Percentiles rank a stretch among this genome's conserved stretches.
Conservation (phyloP, 2,797 vertebrate species). For the Alfaro cultratus region DNA sequence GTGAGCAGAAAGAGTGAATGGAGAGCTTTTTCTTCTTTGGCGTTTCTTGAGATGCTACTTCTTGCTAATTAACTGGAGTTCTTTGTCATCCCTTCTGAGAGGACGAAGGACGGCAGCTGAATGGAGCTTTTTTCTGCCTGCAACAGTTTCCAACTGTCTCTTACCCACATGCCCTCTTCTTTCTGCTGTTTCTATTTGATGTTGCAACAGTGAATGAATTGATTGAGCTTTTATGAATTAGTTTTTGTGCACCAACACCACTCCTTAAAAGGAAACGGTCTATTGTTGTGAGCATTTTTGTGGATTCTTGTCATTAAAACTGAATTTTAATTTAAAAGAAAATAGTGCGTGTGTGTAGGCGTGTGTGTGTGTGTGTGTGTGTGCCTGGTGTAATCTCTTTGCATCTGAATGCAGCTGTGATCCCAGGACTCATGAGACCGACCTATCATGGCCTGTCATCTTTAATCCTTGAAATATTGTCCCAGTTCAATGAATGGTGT, state of each 20-base stretch:
- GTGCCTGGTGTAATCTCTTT: constrained; percentile 67
- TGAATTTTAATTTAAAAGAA: constrained; percentile 56
- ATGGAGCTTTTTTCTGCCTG: constrained; percentile 68
- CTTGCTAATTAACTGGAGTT: constrained; percentile 82
- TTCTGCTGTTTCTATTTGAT: constrained; percentile 60
- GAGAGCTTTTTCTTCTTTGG: constrained; percentile 65
- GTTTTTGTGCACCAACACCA: constrained; percentile 22
- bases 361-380: background rate
- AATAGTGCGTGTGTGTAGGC: background rate
- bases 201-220: constrained; percentile 72
- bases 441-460: constrained; percentile 63
- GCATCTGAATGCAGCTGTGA: constrained; percentile 88
- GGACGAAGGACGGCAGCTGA: constrained; percentile 67
- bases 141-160: constrained; percentile 72
- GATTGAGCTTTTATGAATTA: constrained; percentile 74
- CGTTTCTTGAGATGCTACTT: constrained; percentile 79
- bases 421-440: constrained; percentile 62
- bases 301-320: constrained; percentile 45
- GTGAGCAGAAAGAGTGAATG: constrained; percentile 68
- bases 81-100: constrained; percentile 74
- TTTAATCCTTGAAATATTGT: constrained; percentile 76
- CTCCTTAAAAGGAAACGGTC: constrained; percentile 20
- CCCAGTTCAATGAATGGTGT: constrained; percentile 62
- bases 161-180: constrained; percentile 61
- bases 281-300: constrained; percentile 25